Percentiles rank a stretch among this genome's conserved stretches.
Evolutionary conservation across 2,888 invertebrate genomes (phyloP).

Genomic region (Acrobasis suavella): DNA sequence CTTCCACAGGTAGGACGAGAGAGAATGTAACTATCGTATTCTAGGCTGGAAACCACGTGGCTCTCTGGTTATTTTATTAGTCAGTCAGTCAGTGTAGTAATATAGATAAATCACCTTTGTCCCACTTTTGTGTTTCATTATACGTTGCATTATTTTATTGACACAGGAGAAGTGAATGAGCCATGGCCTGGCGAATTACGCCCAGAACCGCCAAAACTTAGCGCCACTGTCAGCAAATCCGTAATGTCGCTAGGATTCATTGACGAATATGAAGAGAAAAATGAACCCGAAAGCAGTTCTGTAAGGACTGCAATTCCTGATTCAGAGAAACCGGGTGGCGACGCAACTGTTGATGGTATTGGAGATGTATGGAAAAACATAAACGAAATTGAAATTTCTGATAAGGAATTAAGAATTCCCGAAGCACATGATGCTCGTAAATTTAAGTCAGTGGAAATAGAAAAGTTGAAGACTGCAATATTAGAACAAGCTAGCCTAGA

Average conservation of each 20-base stretch:
- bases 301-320: conserved; percentile 11
- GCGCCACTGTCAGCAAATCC: conserved; percentile 58
- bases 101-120: too few species aligned
- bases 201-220: conserved; percentile 45
- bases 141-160: conserved; percentile 9
- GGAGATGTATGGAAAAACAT: not conserved
- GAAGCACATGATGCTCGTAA: not conserved
- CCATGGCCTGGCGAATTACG: conserved; percentile 57
- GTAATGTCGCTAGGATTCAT: conserved; percentile 57
- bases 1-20: too few species aligned
- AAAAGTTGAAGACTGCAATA: not conserved
- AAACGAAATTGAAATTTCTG: not conserved
- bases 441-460: not conserved
- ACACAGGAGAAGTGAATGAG: conserved; percentile 63
- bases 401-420: not conserved
- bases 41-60: too few species aligned
- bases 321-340: not conserved
- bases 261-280: conserved; percentile 24
- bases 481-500: not conserved
- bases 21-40: too few species aligned
- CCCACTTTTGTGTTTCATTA: too few species aligned
- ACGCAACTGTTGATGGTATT: not conserved
- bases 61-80: too few species aligned
- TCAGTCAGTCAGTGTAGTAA: too few species aligned
- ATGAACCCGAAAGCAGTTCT: conserved; percentile 54